Percentiles rank a stretch among this genome's conserved stretches.
Evolutionary conservation across 1,140 invertebrate species (phyloP).

Genomic region (Phocides pigmalion): DNA sequence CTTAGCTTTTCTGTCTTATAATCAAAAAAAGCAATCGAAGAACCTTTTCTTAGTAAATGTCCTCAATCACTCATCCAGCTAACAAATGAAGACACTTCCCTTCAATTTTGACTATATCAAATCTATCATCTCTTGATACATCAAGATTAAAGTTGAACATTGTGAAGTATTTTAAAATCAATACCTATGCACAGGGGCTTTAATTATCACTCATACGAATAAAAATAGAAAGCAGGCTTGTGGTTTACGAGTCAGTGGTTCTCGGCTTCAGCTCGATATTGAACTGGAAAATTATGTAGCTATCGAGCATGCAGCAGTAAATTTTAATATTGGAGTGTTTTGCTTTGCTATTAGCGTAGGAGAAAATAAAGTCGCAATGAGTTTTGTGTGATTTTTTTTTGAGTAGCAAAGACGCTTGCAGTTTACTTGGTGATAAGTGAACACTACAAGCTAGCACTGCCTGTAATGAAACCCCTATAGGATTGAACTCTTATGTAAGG

Average conservation of each 20-base stretch:
- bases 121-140: neutral
- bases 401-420: too few relatives aligned
- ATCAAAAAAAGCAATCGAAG: too few relatives aligned
- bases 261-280: slow-evolving; percentile 11
- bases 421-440: too few relatives aligned
- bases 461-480: too few relatives aligned
- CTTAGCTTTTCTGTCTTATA: too few relatives aligned
- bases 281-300: slow-evolving; percentile 14
- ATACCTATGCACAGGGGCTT: neutral
- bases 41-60: too few relatives aligned
- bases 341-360: neutral
- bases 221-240: slow-evolving; percentile 10
- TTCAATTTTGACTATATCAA: too few relatives aligned
- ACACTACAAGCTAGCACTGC: too few relatives aligned
- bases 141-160: neutral
- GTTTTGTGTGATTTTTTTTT: neutral
- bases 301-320: neutral
- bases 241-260: slow-evolving; percentile 13
- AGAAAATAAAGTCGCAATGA: neutral
- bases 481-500: too few relatives aligned
- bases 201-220: slow-evolving; percentile 18
- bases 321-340: neutral
- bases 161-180: neutral
- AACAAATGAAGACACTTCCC: too few relatives aligned
- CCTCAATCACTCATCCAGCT: too few relatives aligned